These are phyloP conservation scores for Limnephilus lunatus DNA, from an alignment of 2,888 invertebrate species.

Conservation along the genomic window DNA sequence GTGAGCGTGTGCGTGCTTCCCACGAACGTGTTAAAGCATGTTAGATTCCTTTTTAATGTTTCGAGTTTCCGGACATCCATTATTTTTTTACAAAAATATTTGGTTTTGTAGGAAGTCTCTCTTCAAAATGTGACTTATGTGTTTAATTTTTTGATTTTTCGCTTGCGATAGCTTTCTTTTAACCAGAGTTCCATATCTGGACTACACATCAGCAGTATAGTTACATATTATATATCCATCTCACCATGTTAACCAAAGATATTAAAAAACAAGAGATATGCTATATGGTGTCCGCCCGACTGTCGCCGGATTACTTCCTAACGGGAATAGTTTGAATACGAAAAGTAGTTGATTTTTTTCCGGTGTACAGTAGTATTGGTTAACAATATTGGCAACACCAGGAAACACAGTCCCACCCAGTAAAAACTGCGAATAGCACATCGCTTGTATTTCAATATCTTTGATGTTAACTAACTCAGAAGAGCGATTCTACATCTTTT, in stretches of 20 bases:
- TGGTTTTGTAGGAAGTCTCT: neutral
- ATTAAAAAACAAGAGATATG: too few relatives aligned
- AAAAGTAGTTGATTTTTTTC: too few relatives aligned
- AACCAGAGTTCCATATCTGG: neutral
- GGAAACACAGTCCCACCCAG: too few relatives aligned
- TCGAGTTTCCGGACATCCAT: neutral
- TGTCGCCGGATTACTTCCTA: too few relatives aligned
- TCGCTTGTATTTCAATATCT: too few relatives aligned
- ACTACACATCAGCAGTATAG: neutral
- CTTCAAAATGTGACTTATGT: neutral
- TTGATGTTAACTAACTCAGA: too few relatives aligned
- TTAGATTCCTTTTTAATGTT: neutral
- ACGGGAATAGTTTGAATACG: too few relatives aligned
- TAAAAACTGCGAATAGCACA: too few relatives aligned
- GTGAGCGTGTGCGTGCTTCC: neutral
- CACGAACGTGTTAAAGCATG: neutral
- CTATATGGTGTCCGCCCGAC: too few relatives aligned
- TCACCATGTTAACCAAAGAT: neutral
- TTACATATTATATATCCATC: neutral
- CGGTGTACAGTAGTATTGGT: too few relatives aligned
- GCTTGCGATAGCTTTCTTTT: neutral
- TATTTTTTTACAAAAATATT: slow-evolving; percentile 2
- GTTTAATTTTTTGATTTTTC: neutral
- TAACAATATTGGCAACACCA: too few relatives aligned
- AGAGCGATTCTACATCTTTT: too few relatives aligned